Percentiles rank a stretch among this genome's conserved stretches.
These are phyloP conservation scores for Heteromormyrus szaboi DNA, from an alignment of 2,797 vertebrate genomes.

Conservation along the genomic window DNA sequence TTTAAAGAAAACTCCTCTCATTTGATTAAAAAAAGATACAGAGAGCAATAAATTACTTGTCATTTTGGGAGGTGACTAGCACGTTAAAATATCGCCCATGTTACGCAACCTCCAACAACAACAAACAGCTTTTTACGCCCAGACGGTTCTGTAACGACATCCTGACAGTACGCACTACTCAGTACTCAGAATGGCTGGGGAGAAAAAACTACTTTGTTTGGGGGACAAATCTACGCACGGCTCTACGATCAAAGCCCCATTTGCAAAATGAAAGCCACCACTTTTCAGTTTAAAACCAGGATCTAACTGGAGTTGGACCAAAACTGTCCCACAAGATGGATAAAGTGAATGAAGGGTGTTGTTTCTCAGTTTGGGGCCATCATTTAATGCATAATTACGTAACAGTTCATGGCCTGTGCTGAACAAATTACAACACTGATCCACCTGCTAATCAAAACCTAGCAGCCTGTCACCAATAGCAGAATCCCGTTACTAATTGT, in stretches of 20 bases:
- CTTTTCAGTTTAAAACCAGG: constrained; percentile 34
- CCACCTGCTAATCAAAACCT: constrained; percentile 61
- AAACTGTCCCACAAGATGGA: constrained; percentile 55
- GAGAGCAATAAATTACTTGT: constrained; percentile 21
- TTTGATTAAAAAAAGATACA: constrained; percentile 26
- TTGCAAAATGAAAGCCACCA: neutral
- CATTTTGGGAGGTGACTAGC: constrained; percentile 25
- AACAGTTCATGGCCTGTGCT: constrained; percentile 56
- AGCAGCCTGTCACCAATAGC: constrained; percentile 47
- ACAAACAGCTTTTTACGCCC: constrained; percentile 33
- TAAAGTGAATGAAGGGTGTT: constrained; percentile 63
- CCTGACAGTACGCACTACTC: constrained; percentile 20
- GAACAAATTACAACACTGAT: constrained; percentile 61
- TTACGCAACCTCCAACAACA: constrained; percentile 27
- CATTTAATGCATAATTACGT: constrained; percentile 68
- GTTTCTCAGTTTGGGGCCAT: constrained; percentile 59
- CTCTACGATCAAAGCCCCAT: constrained; percentile 4
- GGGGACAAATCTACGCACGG: neutral
- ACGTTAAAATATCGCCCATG: constrained; percentile 29
- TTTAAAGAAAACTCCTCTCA: constrained; percentile 19
- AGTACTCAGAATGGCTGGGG: neutral
- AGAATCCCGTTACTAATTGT: constrained; percentile 51
- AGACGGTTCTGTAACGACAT: constrained; percentile 25
- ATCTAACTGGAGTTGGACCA: constrained; percentile 38
- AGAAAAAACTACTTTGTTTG: neutral